Base-by-base conservation (phyloP, 92 coral and sea anemone genomes). In the Micromussa lordhowensis region DNA sequence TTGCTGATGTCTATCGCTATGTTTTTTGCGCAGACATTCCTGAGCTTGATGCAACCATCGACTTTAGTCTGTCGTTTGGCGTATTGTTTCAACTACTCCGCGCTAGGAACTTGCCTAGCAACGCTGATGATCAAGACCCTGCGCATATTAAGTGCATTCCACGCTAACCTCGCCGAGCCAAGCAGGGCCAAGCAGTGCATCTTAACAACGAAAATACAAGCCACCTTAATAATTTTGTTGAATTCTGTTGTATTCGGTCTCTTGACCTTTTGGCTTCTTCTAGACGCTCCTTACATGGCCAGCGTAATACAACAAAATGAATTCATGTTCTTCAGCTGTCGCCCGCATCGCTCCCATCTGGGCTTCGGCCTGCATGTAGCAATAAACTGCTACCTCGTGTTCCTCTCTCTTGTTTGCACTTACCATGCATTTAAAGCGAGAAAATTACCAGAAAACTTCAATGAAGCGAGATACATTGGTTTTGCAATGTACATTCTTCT, bases 81-180 rank as follows among this genome's bases (percentile, higher is more conserved):
- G 38, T 92, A 91, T 40, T 91, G 85, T 17, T 79, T 71, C 59
- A 86, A 88, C 68, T 93, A 89, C 77, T 48, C 79, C 16, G 53
- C 92, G 22, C 86, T 85, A 9, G 92, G 88, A 3, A 63, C 83
- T 24, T 91, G 92, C 80, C 92, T 90, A 5, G 89, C 94, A 2
- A 90, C 92, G 5, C 75, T 93, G 0, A 78, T 94, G 57, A 61
- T 94, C 35, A 94, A 94, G 58, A 91, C 94, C 13, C 81, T 94
- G 36, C 94, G 94, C 28, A 78, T 94, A 0, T 69, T 94, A 32
- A 85, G 96, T 49, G 96, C 94, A 57, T 94, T 94, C 69, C 91
- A 91, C 54, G 84, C 88, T 21, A 78, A 85, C 22, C 63, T 82
- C 35, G 74, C 82, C 78, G 77, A 75, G 21, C n/a, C n/a, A 77